Percentiles rank a stretch among this genome's conserved stretches.
These are phyloP conservation scores for Neogobius melanostomus DNA, from an alignment of 2,113 vertebrate genomes.

Conservation along the genomic window DNA sequence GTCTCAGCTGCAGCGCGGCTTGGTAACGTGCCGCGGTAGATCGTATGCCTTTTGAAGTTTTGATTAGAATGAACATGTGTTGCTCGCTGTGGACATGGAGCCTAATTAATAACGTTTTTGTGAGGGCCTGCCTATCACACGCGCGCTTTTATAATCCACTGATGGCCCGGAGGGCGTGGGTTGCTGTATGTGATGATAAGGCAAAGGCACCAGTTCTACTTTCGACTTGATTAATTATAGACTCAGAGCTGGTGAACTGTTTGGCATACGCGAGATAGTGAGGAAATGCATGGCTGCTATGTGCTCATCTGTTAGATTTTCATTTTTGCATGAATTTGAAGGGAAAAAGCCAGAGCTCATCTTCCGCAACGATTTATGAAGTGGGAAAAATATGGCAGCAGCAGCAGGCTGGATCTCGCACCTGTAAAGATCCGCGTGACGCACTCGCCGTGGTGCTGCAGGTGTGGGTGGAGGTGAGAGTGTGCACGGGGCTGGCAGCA, in stretches of 20 bases:
- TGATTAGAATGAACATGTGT: slow-evolving; percentile 59
- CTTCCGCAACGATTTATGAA: neutral
- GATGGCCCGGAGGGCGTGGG: slow-evolving; percentile 64
- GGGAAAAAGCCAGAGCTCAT: neutral
- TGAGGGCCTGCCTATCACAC: slow-evolving; percentile 45
- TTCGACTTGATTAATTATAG: slow-evolving; percentile 49
- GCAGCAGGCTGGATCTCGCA: slow-evolving; percentile 21
- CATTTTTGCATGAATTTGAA: neutral
- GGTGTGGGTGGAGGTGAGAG: slow-evolving; percentile 44
- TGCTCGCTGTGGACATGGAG: slow-evolving; percentile 40
- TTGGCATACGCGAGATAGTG: slow-evolving; percentile 10
- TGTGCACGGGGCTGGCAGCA: slow-evolving; percentile 52
- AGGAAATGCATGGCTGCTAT: slow-evolving; percentile 5
- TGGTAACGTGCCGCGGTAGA: slow-evolving; percentile 25
- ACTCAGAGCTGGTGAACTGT: slow-evolving; percentile 38
- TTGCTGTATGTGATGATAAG: slow-evolving; percentile 50
- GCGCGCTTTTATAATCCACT: slow-evolving; percentile 54
- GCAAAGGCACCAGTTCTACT: slow-evolving; percentile 44
- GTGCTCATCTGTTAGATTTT: neutral
- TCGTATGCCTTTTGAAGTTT: slow-evolving; percentile 58
- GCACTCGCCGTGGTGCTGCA: slow-evolving; percentile 22
- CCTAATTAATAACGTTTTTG: slow-evolving; percentile 56
- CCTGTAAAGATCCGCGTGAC: slow-evolving; percentile 39
- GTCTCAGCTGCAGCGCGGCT: slow-evolving; percentile 30
- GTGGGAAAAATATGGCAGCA: slow-evolving; percentile 1